phyloP scores from a whole-genome alignment of 2,888 invertebrate species.

The Chrysodeixis includens region DNA sequence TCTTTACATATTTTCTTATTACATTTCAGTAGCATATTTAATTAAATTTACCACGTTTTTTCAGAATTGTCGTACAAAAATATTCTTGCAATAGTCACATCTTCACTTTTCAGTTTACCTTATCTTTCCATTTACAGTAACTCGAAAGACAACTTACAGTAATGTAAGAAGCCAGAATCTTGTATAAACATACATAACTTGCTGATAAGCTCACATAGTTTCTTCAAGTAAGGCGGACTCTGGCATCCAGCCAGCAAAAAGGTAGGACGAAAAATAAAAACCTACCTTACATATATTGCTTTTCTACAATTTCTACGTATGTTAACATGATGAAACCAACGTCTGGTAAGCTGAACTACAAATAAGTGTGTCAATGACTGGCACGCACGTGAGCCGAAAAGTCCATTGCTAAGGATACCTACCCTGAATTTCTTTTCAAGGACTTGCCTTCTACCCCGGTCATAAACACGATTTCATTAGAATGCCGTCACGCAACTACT shows the following conservation, averaged over 20 bases:
- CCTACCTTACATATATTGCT: conserved; percentile 21
- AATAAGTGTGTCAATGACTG: conserved; percentile 67
- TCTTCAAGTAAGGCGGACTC: conserved; percentile 33
- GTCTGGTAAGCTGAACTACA: conserved; percentile 39
- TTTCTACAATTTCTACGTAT: conserved; percentile 14
- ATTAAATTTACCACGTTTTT: too few species aligned
- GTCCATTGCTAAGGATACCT: conserved; percentile 59
- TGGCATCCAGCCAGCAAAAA: conserved; percentile 45
- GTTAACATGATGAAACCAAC: conserved; percentile 20
- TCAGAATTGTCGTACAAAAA: too few species aligned
- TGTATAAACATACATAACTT: conserved; percentile 18
- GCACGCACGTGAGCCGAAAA: conserved; percentile 66
- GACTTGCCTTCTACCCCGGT: conserved; percentile 64
- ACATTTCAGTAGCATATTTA: too few species aligned
- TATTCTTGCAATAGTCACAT: not conserved
- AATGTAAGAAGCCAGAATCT: conserved; percentile 21
- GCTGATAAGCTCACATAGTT: conserved; percentile 43
- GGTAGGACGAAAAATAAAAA: conserved; percentile 49
- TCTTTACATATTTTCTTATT: too few species aligned
- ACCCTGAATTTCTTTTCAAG: conserved; percentile 73
- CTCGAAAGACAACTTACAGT: not conserved
- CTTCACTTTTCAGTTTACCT: not conserved
- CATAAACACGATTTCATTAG: conserved; percentile 66
- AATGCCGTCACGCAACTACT: conserved; percentile 69
- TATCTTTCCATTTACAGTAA: not conserved